A percentile compares a stretch with the other conserved stretches of the same genome.
Evolutionary conservation across 2,797 vertebrate species (phyloP).

Genomic region (Apogon talboti): DNA sequence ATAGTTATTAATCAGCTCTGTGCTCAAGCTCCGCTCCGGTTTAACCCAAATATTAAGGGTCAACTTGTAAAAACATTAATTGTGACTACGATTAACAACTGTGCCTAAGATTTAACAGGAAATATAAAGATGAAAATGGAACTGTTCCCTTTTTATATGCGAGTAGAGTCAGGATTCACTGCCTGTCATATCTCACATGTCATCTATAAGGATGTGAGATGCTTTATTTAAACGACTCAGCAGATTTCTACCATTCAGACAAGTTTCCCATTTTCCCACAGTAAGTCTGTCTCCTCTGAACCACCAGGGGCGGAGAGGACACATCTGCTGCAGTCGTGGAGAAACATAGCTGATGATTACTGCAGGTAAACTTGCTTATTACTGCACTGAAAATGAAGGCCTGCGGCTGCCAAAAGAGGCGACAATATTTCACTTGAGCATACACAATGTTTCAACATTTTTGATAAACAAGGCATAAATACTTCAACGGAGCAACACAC

Average conservation of each 20-base stretch:
- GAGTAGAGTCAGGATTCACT: not conserved
- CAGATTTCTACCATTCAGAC: constrained; percentile 35
- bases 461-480: constrained; percentile 50
- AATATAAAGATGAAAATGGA: too few relatives aligned
- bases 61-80: too few relatives aligned
- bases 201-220: not conserved
- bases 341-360: constrained; percentile 65
- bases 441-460: constrained; percentile 34
- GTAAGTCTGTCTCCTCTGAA: constrained; percentile 39
- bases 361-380: constrained; percentile 73
- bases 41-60: too few relatives aligned
- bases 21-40: too few relatives aligned
- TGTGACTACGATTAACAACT: too few relatives aligned
- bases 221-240: constrained; percentile 19
- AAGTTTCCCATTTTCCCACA: constrained; percentile 55
- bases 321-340: constrained; percentile 67
- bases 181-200: not conserved
- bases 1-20: too few relatives aligned
- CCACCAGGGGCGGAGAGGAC: constrained; percentile 35
- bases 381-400: constrained; percentile 63
- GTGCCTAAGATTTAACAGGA: too few relatives aligned
- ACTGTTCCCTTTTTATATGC: not conserved
- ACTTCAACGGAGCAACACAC: constrained; percentile 23
- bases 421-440: constrained; percentile 45
- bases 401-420: constrained; percentile 51